phyloP scores from a whole-genome alignment of 2,797 vertebrate genomes.

The Pipistrellus kuhlii region DNA sequence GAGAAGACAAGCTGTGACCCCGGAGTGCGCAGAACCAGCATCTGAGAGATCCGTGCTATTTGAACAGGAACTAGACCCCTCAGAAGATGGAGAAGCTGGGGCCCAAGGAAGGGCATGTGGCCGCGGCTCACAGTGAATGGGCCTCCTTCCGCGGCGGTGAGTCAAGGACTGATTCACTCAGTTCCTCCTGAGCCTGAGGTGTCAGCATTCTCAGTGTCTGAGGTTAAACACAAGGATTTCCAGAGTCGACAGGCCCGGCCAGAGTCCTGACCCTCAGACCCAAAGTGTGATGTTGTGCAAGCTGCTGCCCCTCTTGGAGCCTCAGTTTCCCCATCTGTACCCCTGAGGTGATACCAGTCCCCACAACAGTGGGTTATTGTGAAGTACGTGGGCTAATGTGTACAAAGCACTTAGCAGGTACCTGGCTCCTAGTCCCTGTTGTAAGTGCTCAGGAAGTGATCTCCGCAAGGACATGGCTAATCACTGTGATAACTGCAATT shows the following conservation, averaged over 20 bases:
- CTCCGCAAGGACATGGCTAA: neutral
- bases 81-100: neutral
- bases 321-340: neutral
- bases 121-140: accelerated
- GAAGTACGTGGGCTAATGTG: neutral
- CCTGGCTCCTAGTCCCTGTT: neutral
- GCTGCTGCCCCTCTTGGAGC: neutral
- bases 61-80: neutral
- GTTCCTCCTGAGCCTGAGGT: neutral
- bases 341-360: neutral
- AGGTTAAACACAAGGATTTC: neutral
- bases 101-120: neutral
- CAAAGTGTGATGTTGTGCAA: neutral
- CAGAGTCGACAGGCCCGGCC: neutral
- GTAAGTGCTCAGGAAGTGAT: neutral
- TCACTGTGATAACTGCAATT: neutral
- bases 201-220: neutral
- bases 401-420: neutral
- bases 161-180: neutral
- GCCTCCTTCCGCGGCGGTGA: neutral
- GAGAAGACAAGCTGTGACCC: neutral
- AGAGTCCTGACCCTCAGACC: neutral
- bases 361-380: neutral
- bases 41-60: neutral
- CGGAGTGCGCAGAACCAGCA: neutral